Evolutionary conservation across 2,888 invertebrate species (phyloP), one percentile per base, ranked within the genome.

Genomic region (Aleiodes testaceus): DNA sequence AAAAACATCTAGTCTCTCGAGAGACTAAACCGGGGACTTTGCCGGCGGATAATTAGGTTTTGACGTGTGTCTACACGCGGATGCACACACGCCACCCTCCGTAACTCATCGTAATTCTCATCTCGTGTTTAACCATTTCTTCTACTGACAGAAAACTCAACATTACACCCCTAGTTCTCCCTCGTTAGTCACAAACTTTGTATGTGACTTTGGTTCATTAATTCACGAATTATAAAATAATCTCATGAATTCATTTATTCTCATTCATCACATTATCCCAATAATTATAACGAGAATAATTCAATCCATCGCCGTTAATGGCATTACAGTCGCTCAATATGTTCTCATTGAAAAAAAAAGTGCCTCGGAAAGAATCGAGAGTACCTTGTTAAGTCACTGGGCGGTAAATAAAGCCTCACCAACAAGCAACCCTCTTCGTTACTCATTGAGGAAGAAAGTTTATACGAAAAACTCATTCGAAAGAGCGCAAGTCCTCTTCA

Each of bases 1-100:
- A 50, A 50, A 49, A 55, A 47, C 26, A 49, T 26, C 26, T 72
- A 42, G 63, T 73, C 71, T 73, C 77, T 73, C 55, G 45, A 68
- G 79, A 78, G 78, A 75, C 66, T 71, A 49, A 63, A 26, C 26
- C 3, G 4, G 75, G 75, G 72, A 78, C 79, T 79, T 79, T 77
- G 74, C 72, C 72, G 79, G 64, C 74, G 78, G 80, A 81, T 86
- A 85, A 86, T 85, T 85, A 80, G 81, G 80, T 81, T 85, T 83
- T 81, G 80, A 84, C 82, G 76, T 76, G 79, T 74, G 73, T 70
- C 71, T 68, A 65, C 66, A 75, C 73, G 67, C 74, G 71, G 71
- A 66, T 73, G 69, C 68, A 59, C 50, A 64, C 63, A 64, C 50
- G 64, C 67, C 72, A 67, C 74, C 72, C 75, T 61, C 59, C 36